Base-by-base conservation (phyloP, 2,113 vertebrate genomes). In the Romanogobio albipinnatus region DNA sequence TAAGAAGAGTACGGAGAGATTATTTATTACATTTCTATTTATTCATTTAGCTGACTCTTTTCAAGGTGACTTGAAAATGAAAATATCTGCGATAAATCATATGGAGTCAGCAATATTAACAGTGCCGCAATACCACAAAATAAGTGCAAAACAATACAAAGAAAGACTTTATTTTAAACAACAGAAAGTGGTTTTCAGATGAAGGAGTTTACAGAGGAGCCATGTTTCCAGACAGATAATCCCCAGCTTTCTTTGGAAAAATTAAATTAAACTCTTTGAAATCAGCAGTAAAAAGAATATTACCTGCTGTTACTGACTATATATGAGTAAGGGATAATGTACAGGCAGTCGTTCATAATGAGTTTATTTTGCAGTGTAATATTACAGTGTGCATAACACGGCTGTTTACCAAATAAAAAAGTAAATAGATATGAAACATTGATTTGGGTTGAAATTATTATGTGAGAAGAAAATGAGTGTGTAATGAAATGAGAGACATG, bases 371-470 rank as follows among this genome's bases (percentile, higher is more conserved):
- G 70, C 39, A 14, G 70, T 24, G 39, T 14, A 74, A 26, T 74
- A 74, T 74, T 14, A 24, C 39, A 6, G 10, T 11, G 39, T 10
- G 5, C n/a, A 45, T 43, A 47, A 45, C 39, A 24, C 22, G 9
- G 9, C 22, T 47, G 43, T 6, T 73, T 73, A 73, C 39, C n/a
- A 74, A 74, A 74, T 74, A 49, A 74, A 74, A 47, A 14, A 74
- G 70, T 10, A 73, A 73, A 47, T 24, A 47, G 22, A 73, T 10
- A 47, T 73, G 70, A 73, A 73, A 73, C 47, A 73, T 73, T 73
- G 70, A 73, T 73, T 24, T 73, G 39, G 10, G 70, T 11, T 73
- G 70, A 1, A 47, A 22, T 73, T 19, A 68, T 68, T 70, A 39
- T 9, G 66, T 68, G 64, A 36, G 64, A 68, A 68, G 29, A 43